These are phyloP conservation scores for Sebastes ruberrimus DNA, from an alignment of 2,797 vertebrate species.

Conservation along the genomic window DNA sequence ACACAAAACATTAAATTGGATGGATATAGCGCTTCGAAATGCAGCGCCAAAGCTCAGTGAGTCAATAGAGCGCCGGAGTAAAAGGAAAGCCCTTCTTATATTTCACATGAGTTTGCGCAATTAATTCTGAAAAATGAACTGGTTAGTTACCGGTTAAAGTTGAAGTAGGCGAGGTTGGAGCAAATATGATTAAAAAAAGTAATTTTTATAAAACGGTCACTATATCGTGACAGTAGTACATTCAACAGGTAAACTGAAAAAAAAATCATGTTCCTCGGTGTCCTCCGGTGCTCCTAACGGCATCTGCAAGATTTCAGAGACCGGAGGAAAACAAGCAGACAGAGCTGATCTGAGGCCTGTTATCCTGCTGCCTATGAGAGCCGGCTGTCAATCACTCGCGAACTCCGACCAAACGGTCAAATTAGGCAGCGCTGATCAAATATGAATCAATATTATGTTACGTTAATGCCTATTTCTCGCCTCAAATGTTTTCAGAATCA, in stretches of 20 bases:
- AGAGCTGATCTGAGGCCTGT: no score
- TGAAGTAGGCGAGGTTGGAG: no score
- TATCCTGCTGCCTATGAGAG: no score
- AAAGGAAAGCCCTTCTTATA: neutral
- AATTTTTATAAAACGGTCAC: fast-evolving
- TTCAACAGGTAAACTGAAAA: fast-evolving
- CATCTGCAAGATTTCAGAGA: no score
- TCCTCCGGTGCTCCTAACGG: fast-evolving
- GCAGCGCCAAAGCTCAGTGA: neutral
- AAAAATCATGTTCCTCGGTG: fast-evolving
- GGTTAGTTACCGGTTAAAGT: neutral
- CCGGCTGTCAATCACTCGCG: no score
- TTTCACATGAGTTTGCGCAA: fast-evolving
- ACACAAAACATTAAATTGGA: neutral
- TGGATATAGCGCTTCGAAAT: neutral
- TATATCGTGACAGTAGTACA: no score
- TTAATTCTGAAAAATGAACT: neutral
- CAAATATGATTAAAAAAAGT: no score
- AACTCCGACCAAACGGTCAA: no score
- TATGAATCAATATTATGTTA: no score
- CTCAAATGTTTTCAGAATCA: no score
- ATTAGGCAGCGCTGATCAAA: no score
- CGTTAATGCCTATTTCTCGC: fast-evolving
- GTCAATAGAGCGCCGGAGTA: neutral
- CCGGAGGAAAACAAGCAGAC: no score